phyloP scores from a whole-genome alignment of 2,113 vertebrate species.

The Beaufortia kweichowensis region DNA sequence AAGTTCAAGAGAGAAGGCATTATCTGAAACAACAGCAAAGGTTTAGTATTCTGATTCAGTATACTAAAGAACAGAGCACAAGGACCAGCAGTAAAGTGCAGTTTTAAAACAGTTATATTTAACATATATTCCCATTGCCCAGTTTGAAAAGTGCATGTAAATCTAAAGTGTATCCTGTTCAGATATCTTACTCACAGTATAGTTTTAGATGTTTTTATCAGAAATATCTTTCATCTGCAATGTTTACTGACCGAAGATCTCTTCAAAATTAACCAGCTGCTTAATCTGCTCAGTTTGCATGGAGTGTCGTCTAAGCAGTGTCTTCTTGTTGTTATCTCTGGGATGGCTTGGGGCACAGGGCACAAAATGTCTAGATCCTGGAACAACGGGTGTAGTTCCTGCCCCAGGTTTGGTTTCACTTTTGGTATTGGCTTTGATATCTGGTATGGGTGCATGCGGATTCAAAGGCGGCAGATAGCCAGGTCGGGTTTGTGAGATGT shows the following conservation, averaged over 20 bases:
- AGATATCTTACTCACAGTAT: background rate
- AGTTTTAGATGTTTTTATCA: no score
- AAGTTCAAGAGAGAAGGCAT: conserved; percentile 6
- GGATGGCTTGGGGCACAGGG: conserved; percentile 76
- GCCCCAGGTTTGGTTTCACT: conserved; percentile 58
- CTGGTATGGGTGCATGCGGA: conserved; percentile 74
- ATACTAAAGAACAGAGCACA: conserved; percentile 11
- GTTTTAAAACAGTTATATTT: background rate
- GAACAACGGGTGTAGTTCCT: conserved; percentile 14
- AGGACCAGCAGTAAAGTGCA: conserved; percentile 20
- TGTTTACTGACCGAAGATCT: conserved; percentile 64
- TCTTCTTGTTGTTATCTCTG: conserved; percentile 76
- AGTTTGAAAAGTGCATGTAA: conserved; percentile 2
- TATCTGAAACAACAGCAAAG: background rate
- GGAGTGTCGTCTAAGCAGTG: conserved; percentile 83
- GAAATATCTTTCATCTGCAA: background rate
- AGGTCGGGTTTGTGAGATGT: conserved; percentile 73
- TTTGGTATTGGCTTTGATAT: conserved; percentile 66
- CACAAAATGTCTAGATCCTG: conserved; percentile 72
- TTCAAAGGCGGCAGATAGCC: conserved; percentile 86
- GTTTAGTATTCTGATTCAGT: conserved; percentile 5
- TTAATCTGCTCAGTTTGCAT: conserved; percentile 89
- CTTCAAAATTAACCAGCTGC: conserved; percentile 79
- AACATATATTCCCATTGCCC: conserved; percentile 7
- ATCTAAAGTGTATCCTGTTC: background rate